Base-by-base conservation (phyloP, 2,797 vertebrate genomes). In the Myioborus melanocephalus region DNA sequence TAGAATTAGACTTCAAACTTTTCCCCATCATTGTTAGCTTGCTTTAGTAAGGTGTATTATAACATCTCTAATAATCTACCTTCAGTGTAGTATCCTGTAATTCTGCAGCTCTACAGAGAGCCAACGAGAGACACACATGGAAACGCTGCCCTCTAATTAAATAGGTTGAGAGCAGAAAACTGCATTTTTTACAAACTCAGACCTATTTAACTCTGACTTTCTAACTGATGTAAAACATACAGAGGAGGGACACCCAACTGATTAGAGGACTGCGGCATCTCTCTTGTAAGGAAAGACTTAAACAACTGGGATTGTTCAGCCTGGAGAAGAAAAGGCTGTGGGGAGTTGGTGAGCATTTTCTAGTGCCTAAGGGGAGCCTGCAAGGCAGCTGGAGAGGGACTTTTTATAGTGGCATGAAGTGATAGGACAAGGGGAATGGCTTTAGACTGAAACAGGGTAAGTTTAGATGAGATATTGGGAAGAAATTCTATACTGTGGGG, bases 11-110 rank as follows among this genome's bases (percentile, higher is more conserved):
- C 28, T 65, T 78, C 9, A 44, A 55, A 43, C 11, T 32, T 37
- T 0, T 0, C 3, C 3, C 4, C 23, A 6, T 12, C n/a, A 30
- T 57, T 68, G 37, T 69, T 65, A 71, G 14, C 34, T 52, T 77
- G 2, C 44, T 86, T 71, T 81, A 13, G 20, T 47, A 75, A 57
- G 5, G 18, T 10, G 9, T 37, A 19, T 32, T 73, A 3, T 30
- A 41, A 39, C 12, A 46, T 34, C 15, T 34, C 10, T 73, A 49
- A 68, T 50, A 50, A 83, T 27, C 8, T 77, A n/a, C 27, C 27
- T 89, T 85, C 20, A 27, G 6, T 3, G 81, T 79, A 65, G 9
- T 59, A 44, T 39, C 37, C 19, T 55, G 19, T 30, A 69, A 55
- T 69, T 80, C 59, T 72, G 55, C 35, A 88, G 34, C 53, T 83